These are phyloP conservation scores for Eutolmus rufibarbis DNA, from an alignment of 2,888 invertebrate species.

Conservation along the genomic window DNA sequence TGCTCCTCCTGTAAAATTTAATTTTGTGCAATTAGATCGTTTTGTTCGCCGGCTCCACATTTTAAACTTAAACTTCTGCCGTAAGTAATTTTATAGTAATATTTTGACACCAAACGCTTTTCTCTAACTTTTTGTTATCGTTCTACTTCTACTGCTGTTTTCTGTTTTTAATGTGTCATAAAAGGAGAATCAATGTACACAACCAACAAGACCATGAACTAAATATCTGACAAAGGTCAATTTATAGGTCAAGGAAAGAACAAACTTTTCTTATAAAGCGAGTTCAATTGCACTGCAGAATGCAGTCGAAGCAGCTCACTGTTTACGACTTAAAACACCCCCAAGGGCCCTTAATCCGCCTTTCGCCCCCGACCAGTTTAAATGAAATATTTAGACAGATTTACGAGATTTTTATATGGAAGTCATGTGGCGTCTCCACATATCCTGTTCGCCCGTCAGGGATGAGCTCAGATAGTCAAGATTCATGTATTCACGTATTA, in stretches of 20 bases:
- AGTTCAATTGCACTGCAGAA: not conserved
- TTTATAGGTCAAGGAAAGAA: not conserved
- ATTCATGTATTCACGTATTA: slow-evolving; percentile 46
- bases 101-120: no score
- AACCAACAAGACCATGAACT: not conserved
- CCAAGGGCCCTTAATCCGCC: not conserved
- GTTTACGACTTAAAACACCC: not conserved
- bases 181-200: no score
- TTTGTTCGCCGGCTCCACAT: no score
- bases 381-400: slow-evolving; percentile 46
- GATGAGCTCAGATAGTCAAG: slow-evolving; percentile 27
- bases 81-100: no score
- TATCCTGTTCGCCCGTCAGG: slow-evolving; percentile 41
- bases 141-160: no score
- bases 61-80: no score
- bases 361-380: not conserved
- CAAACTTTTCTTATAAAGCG: not conserved
- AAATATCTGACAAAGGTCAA: not conserved
- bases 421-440: slow-evolving; percentile 48
- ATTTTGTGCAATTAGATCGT: no score
- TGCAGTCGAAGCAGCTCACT: not conserved
- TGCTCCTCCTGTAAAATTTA: no score
- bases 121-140: no score
- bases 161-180: no score
- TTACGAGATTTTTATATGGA: slow-evolving; percentile 48